phyloP scores from a whole-genome alignment of 2,797 vertebrate species.

The Monodelphis domestica region DNA sequence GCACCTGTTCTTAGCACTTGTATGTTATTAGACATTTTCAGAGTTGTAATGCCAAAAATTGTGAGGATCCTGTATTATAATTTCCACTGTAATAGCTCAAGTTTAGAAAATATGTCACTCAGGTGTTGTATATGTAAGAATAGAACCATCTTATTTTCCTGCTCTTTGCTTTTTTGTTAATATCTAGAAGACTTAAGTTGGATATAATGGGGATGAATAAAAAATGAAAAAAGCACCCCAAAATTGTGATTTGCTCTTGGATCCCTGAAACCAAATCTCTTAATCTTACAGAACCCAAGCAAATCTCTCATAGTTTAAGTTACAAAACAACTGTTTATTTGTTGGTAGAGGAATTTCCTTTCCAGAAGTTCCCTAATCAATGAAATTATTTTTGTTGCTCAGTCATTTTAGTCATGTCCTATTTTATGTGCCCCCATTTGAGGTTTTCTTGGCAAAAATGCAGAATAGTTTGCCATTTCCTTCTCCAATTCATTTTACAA shows the following conservation, averaged over 20 bases:
- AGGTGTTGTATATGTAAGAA: background rate
- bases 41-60: conserved; percentile 19
- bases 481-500: background rate
- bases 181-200: background rate
- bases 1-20: background rate
- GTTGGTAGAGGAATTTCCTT: background rate
- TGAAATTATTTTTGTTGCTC: background rate
- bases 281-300: background rate
- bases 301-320: background rate
- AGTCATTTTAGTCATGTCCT: background rate
- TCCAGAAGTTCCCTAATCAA: background rate
- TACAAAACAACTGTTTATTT: background rate
- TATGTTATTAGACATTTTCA: background rate
- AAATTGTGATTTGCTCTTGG: background rate
- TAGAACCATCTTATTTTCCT: background rate
- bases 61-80: conserved; percentile 14
- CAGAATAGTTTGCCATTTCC: background rate
- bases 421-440: background rate
- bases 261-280: background rate
- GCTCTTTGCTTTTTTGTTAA: background rate
- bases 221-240: background rate
- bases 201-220: conserved; percentile 19
- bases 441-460: background rate
- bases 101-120: background rate
- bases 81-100: conserved; percentile 30